A percentile compares a stretch with the other conserved stretches of the same genome.
Conservation (phyloP, 2,113 vertebrate species). For the Corapipo altera region DNA sequence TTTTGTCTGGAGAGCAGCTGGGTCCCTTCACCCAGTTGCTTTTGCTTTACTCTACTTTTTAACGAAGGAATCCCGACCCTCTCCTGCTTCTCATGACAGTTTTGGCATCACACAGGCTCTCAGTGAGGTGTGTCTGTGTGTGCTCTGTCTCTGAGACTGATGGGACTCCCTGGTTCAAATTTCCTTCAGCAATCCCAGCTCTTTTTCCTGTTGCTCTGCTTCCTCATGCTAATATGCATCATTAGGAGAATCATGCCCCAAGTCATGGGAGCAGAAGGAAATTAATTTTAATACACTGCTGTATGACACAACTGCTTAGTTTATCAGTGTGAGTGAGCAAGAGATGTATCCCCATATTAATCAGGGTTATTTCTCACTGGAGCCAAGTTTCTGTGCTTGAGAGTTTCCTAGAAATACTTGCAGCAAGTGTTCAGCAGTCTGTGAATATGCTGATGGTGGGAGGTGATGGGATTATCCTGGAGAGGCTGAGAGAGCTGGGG, state of each 20-base stretch:
- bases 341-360: not conserved
- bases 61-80: not conserved
- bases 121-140: not conserved
- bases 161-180: not conserved
- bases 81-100: not conserved
- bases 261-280: slow-evolving; percentile 28
- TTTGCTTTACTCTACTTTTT: not conserved
- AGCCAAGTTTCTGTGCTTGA: not conserved
- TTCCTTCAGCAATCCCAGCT: not conserved
- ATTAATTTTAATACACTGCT: slow-evolving; percentile 34
- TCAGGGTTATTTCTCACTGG: not conserved
- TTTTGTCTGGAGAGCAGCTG: not conserved
- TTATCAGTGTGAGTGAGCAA: not conserved
- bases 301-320: not conserved
- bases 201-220: not conserved
- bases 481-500: not conserved
- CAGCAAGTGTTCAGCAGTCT: not conserved
- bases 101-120: not conserved
- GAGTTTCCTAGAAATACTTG: not conserved
- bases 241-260: slow-evolving; percentile 1
- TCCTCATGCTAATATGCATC: not conserved
- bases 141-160: not conserved
- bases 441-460: not conserved
- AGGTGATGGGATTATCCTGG: not conserved
- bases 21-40: not conserved